A percentile compares a stretch with the other conserved stretches of the same genome.
Conservation (phyloP, 2,113 vertebrate genomes). For the Halcyon malimbica region DNA sequence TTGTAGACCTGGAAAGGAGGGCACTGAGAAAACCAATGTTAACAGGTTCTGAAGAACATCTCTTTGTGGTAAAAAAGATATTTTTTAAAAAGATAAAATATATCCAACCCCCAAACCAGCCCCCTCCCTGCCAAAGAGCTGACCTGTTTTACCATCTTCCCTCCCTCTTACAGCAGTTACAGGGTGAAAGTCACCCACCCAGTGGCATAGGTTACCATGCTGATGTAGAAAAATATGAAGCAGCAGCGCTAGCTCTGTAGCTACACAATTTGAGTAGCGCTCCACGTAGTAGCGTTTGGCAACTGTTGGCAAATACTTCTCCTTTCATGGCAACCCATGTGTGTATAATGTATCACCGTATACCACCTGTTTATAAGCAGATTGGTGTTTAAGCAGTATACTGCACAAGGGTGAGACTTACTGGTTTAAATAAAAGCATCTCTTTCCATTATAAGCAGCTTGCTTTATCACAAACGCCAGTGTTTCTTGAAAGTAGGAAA, state of each 20-base stretch:
- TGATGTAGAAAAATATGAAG: neutral
- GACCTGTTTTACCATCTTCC: neutral
- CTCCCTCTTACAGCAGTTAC: neutral
- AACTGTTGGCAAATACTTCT: neutral
- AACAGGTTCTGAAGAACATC: neutral
- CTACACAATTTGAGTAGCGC: neutral
- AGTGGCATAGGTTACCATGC: neutral
- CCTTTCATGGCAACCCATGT: neutral
- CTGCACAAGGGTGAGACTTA: neutral
- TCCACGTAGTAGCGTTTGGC: neutral
- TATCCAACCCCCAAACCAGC: neutral
- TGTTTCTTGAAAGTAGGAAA: slow-evolving; percentile 4
- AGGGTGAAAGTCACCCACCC: neutral
- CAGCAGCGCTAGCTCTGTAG: neutral
- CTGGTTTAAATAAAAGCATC: neutral
- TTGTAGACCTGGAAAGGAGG: neutral
- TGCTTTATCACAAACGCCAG: neutral
- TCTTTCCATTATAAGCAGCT: neutral
- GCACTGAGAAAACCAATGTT: neutral
- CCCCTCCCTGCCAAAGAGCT: neutral
- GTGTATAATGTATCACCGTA: neutral
- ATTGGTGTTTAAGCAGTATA: neutral
- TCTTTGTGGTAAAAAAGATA: fast-evolving
- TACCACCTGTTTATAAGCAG: neutral
- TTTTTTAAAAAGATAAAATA: neutral